Base-by-base conservation (phyloP, 2,797 vertebrate species). In the Glyptemys insculpta region DNA sequence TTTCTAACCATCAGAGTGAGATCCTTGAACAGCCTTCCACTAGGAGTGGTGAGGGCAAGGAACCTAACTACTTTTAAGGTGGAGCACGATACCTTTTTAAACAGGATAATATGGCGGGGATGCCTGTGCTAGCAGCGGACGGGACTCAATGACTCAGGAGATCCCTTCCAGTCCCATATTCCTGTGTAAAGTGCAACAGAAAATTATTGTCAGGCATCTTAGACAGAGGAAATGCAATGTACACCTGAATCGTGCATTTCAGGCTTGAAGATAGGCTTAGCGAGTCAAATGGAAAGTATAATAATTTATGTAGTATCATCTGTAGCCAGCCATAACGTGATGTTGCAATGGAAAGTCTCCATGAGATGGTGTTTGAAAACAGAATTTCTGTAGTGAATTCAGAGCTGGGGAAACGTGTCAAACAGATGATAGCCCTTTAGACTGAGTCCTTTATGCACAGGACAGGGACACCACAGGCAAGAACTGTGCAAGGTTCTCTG, bases 371-470 rank as follows among this genome's bases (percentile, higher is more conserved):
- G 81, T 31, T 83, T 62, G 11, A 47, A 82, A 57, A 82, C 23
- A 57, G 81, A 82, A 44, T 2, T 49, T 59, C 41, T 49, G 54
- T 8, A 41, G 54, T 19, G 62, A 0, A 50, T 47, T 85, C 12
- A 18, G 68, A 19, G 5, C 34, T 0, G 1, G 49, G 82, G 49
- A 27, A 4, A 1, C 23, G 37, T 14, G 2, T 62, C 31, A 62
- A 16, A 34, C 59, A 62, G 59, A 54, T 34, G 6, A 34, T 7
- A 16, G 18, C 19, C 25, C 12, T 47, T 25, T 6, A 76, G 12
- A 15, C 72, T 47, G 25, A 47, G 25, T 27, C 44, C 44, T 78
- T 78, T 78, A 31, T 15, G 27, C 74, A 31, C 44, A 31, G 27
- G 8, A 47, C 44, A 29, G 44, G 74, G 25, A 44, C 25, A 21